Evolutionary conservation across 2,113 vertebrate genomes (phyloP).

Genomic region (Lepus americanus): DNA sequence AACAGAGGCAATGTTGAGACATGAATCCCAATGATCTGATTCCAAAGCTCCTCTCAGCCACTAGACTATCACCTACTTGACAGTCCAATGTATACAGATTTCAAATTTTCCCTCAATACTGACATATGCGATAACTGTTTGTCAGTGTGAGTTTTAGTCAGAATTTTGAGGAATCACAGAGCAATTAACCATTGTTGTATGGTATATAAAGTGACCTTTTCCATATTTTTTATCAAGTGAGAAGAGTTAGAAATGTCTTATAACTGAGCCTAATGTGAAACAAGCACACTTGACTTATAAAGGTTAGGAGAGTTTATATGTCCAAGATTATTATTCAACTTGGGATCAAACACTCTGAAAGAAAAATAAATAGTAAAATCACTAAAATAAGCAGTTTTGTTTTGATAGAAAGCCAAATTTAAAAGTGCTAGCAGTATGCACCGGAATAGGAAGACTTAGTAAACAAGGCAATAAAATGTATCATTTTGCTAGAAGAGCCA

Average conservation of each 20-base stretch:
- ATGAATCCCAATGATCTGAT: neutral
- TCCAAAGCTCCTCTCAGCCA: neutral
- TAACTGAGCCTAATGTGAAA: neutral
- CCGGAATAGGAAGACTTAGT: constrained; percentile 55
- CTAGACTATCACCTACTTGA: neutral
- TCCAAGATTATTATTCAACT: constrained; percentile 18
- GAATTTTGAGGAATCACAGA: constrained; percentile 14
- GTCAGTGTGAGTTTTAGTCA: neutral
- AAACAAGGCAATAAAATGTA: constrained; percentile 61
- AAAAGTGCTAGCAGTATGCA: neutral
- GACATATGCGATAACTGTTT: neutral
- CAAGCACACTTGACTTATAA: neutral
- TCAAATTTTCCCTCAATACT: neutral
- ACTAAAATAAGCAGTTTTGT: neutral
- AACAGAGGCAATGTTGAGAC: neutral
- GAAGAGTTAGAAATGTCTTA: neutral
- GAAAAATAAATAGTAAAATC: constrained; percentile 52
- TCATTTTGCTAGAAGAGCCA: constrained; percentile 43
- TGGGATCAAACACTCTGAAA: neutral
- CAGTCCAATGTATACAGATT: neutral
- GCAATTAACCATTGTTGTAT: neutral
- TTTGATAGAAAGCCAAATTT: constrained; percentile 43
- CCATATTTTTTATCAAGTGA: constrained; percentile 10
- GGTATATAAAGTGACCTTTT: neutral
- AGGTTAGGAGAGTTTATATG: neutral